Evolutionary conservation across 2,888 invertebrate species (phyloP).

Genomic region (Orgyia antiqua): DNA sequence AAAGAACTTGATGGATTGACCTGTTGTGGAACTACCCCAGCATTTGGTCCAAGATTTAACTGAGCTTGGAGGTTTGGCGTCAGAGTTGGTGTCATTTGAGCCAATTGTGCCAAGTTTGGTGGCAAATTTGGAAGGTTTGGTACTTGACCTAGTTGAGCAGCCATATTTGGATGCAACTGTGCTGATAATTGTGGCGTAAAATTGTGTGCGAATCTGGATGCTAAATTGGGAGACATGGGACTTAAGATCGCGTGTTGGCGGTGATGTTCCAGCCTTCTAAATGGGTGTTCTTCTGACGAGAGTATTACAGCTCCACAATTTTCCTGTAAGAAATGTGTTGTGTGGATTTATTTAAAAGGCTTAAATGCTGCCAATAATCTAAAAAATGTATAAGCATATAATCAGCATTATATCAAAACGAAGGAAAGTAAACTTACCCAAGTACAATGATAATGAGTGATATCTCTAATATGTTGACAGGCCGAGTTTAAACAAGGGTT

Average conservation of each 20-base stretch:
- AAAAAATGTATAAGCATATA: no score
- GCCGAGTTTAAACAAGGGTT: slow-evolving; percentile 81
- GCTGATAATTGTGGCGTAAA: slow-evolving; percentile 70
- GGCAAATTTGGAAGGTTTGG: slow-evolving; percentile 56
- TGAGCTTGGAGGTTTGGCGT: slow-evolving; percentile 68
- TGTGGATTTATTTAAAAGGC: no score
- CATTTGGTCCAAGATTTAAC: slow-evolving; percentile 56
- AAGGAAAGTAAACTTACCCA: slow-evolving; percentile 80
- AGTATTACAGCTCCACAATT: slow-evolving; percentile 88
- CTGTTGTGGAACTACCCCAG: slow-evolving; percentile 56
- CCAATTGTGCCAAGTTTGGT: slow-evolving; percentile 65
- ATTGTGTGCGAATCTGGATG: slow-evolving; percentile 76
- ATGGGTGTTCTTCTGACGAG: slow-evolving; percentile 86
- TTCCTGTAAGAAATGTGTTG: slow-evolving; percentile 75
- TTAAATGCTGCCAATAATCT: no score
- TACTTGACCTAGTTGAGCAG: slow-evolving; percentile 69
- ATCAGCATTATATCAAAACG: no score
- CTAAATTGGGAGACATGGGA: slow-evolving; percentile 78
- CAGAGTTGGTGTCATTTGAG: slow-evolving; percentile 68
- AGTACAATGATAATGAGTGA: slow-evolving; percentile 93
- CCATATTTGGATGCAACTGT: slow-evolving; percentile 70
- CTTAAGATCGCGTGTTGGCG: slow-evolving; percentile 88
- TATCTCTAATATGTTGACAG: slow-evolving; percentile 86
- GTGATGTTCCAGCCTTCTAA: slow-evolving; percentile 89
- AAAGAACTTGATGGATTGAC: slow-evolving; percentile 82